Evolutionary conservation across 2,113 vertebrate genomes (phyloP), one percentile per base, ranked within the genome.

Genomic region (Hepsetus odoe): DNA sequence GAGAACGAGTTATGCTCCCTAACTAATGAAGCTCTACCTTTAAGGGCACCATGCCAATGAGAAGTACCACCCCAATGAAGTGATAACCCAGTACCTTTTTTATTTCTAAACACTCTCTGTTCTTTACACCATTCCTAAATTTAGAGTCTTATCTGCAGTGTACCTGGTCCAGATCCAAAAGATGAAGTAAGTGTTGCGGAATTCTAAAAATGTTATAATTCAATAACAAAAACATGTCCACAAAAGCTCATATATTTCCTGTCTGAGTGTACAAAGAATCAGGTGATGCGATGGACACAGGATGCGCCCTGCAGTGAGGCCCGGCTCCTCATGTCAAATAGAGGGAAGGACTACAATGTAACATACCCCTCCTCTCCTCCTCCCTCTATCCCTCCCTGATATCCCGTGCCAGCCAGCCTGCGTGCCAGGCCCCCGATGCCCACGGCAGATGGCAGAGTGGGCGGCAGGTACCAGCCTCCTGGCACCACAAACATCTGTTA

Each of bases 401-500:
- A 79, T 74, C 76, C 85, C 85, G 55, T 49, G 80, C 82, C 82
- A 75, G 64, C 35, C 71, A 70, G 81, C 90, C 89, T 77, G 70
- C 44, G 64, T 69, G 72, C 74, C 77, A 77, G 82, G 93, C 90
- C 91, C 90, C 91, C 13, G 92, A 93, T 92, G 93, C 76, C 90
- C 42, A 74, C 76, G 91, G 89, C 96, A 97, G 96, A 96, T 96
- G 95, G 94, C 86, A 30, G 89, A 20, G 93, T 95, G 95, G 94
- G 95, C 89, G 88, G 90, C 89, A 92, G 94, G 93, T 93, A 95
- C 91, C 92, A 93, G 94, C 93, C 94, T 95, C 95, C 93, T 93
- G 94, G 94, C 94, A 94, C 94, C 89, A 88, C 76, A 91, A 96
- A 96, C 95, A 96, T 93, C 95, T 96, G 94, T 95, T 96, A 95